Percentiles rank a stretch among this genome's conserved stretches.
Evolutionary conservation across 2,797 vertebrate genomes (phyloP).

Genomic region (Crocodylus rhombifer): DNA sequence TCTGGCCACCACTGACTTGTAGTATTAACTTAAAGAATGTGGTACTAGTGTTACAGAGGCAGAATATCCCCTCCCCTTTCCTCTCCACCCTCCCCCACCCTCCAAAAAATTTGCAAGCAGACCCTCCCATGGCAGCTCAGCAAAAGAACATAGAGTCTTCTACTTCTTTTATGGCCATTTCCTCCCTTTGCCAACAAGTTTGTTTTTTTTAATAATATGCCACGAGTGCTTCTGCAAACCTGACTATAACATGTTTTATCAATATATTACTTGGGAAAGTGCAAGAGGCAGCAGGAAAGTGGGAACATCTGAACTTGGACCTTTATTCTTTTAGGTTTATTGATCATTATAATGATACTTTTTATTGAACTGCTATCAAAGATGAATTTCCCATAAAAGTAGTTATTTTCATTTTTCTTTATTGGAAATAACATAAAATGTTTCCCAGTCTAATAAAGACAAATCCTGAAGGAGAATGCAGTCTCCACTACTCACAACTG

Average conservation of each 20-base stretch:
- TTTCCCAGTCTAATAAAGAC: neutral
- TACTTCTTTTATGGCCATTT: neutral
- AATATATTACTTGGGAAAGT: slow-evolving; percentile 18
- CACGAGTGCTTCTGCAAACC: slow-evolving; percentile 5
- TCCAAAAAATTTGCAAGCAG: neutral
- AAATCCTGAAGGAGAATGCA: neutral
- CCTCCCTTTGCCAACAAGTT: neutral
- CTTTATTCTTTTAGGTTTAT: slow-evolving; percentile 40
- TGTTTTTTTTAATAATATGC: slow-evolving; percentile 12
- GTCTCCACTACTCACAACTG: neutral
- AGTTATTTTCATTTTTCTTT: slow-evolving; percentile 46
- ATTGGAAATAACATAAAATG: slow-evolving; percentile 26
- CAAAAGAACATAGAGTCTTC: slow-evolving; percentile 35
- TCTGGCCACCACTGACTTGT: too few relatives aligned
- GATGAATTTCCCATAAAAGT: slow-evolving; percentile 40
- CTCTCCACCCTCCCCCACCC: too few relatives aligned
- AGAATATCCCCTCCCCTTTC: neutral
- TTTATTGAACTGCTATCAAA: slow-evolving; percentile 27
- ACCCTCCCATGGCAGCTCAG: neutral
- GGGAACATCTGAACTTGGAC: neutral
- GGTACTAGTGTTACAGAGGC: neutral
- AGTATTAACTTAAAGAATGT: neutral
- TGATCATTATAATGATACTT: slow-evolving; percentile 22
- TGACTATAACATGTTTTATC: neutral
- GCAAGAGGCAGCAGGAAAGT: neutral